Base-by-base conservation (phyloP, 2,888 invertebrate species). In the Drosophila paramelanica region DNA sequence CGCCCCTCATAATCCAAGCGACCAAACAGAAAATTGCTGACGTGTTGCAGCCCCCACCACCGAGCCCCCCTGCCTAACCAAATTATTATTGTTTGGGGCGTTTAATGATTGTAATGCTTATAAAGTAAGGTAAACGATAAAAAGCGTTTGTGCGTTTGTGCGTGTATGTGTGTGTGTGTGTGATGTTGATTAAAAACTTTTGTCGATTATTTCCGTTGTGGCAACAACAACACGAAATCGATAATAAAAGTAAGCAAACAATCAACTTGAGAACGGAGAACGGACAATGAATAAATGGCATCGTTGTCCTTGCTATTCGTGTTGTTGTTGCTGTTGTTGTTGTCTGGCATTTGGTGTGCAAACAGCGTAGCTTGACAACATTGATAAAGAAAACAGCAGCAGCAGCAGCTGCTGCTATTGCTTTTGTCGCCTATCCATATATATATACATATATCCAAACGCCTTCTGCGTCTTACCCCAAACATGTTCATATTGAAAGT, bases 161-260 rank as follows among this genome's bases (percentile, higher is more conserved):
- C 43, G 14, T 58, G 13, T 41, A 13, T 42, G n/a, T 47, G 2
- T 46, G 14, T 58, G 13, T 41, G 39, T 58, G 47, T 58, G 51
- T 56, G 43, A 52, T 60, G 79, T 89, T 85, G 89, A 85, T 85
- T 85, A 88, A 89, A 85, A 84, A 85, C 86, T 88, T 81, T 88
- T 77, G 71, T 77, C 77, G 81, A 77, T 83, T 83, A 83, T 77
- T 86, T 89, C 72, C 79, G 67, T 41, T 58, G 78, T 43, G 55
- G 11, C 71, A 59, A 67, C 74, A 69, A 67, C 38, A 41, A 49
- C 42, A 59, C 53, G 67, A 87, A 85, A 88, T 89, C 88, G 88
- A 89, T 85, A 86, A 85, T 75, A 88, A 73, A 77, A 89, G 77
- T 89, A 85, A 77, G 88, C 77, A 89, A 89, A 89, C 85, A 85